These are phyloP conservation scores for Neoitamus cyanurus DNA, from an alignment of 2,888 invertebrate genomes.

Conservation along the genomic window DNA sequence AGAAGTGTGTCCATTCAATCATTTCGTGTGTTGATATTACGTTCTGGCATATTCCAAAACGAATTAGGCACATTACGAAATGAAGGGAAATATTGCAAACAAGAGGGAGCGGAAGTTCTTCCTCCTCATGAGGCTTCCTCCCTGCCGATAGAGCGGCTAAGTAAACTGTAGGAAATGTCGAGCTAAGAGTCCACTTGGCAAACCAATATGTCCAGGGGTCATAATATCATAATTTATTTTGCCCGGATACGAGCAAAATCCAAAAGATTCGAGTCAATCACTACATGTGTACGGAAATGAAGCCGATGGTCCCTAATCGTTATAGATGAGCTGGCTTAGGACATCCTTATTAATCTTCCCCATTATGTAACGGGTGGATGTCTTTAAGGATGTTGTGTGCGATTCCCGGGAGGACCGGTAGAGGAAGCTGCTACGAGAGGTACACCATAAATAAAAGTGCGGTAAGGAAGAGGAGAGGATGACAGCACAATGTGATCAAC, in stretches of 20 bases:
- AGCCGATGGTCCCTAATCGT: constrained; percentile 47
- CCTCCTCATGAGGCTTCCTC: background rate
- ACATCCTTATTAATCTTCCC: constrained; percentile 48
- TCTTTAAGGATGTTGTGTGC: constrained; percentile 46
- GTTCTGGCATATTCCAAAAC: background rate
- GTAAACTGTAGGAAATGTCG: background rate
- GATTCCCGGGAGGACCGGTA: constrained; percentile 45
- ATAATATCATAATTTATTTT: constrained; percentile 17
- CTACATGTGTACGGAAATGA: constrained; percentile 45
- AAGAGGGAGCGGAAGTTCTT: background rate
- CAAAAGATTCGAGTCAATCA: constrained; percentile 38
- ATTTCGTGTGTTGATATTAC: background rate
- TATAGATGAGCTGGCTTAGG: constrained; percentile 45
- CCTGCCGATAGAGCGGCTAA: background rate
- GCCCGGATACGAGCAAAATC: constrained; percentile 15
- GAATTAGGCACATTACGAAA: background rate
- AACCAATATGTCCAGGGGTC: constrained; percentile 17
- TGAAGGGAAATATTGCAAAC: background rate
- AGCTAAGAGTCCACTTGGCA: background rate
- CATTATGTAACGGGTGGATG: constrained; percentile 47
- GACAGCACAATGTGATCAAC: constrained; percentile 48
- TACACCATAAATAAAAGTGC: constrained; percentile 44
- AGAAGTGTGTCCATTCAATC: background rate
- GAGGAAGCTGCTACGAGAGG: constrained; percentile 17
- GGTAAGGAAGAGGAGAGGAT: constrained; percentile 28